Evolutionary conservation across 2,113 vertebrate species (phyloP).

Genomic region (Narcine bancroftii): DNA sequence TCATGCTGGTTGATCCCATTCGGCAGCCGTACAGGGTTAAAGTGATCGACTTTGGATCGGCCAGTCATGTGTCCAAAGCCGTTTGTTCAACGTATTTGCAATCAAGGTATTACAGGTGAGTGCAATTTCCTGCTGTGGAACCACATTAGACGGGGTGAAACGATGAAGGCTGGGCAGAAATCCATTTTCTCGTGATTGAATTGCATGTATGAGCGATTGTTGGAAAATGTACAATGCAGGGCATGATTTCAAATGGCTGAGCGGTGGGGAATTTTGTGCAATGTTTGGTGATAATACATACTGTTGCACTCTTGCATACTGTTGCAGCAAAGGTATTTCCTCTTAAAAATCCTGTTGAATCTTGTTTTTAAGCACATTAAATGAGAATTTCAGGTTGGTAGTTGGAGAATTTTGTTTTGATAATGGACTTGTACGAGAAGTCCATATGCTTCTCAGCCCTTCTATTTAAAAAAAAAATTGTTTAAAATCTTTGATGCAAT

Average conservation of each 20-base stretch:
- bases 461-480: too few relatives aligned
- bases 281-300: not conserved
- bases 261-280: not conserved
- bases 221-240: too few relatives aligned
- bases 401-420: not conserved
- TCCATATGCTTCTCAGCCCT: too few relatives aligned
- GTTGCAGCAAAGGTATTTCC: not conserved
- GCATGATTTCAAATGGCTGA: not conserved
- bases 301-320: not conserved
- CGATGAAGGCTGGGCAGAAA: not conserved
- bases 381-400: not conserved
- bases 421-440: too few relatives aligned
- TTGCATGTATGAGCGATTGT: not conserved
- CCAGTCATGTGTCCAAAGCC: conserved; percentile 97
- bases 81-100: conserved; percentile 98
- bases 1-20: conserved; percentile 97
- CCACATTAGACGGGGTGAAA: too few relatives aligned
- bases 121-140: conserved; percentile 32
- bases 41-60: conserved; percentile 97
- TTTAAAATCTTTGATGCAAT: not conserved
- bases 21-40: conserved; percentile 96
- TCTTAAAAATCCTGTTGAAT: too few relatives aligned
- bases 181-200: conserved; percentile 27
- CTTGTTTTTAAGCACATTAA: not conserved
- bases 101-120: conserved; percentile 97